Percentiles rank a stretch among this genome's conserved stretches.
Conservation (phyloP, 1,140 invertebrate species). For the Drosophila novamexicana region DNA sequence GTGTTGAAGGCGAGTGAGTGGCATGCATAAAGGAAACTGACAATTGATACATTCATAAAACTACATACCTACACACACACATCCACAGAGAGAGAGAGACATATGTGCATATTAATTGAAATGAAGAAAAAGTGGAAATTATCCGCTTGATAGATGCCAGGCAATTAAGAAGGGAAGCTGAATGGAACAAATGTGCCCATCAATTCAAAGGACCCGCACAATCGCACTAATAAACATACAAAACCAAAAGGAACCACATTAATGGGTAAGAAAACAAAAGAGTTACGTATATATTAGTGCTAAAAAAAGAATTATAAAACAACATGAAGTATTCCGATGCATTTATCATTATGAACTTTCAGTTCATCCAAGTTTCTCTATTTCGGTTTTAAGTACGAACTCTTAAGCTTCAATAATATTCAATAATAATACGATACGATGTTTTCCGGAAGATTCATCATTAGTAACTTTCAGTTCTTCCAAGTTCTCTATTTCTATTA, state of each 20-base stretch:
- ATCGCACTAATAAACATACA: slow-evolving; percentile 5
- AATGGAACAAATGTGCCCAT: slow-evolving; percentile 6
- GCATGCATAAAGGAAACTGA: slow-evolving; percentile 50
- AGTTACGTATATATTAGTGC: neutral
- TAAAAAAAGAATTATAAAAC: no score
- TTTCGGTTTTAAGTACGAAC: no score
- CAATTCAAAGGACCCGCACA: slow-evolving; percentile 21
- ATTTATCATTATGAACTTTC: no score
- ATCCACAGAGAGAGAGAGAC: neutral
- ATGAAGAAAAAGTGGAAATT: slow-evolving; percentile 22
- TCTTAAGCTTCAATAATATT: no score
- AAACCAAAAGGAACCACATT: slow-evolving; percentile 2
- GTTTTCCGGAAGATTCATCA: no score
- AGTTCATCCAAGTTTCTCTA: no score
- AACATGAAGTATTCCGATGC: no score
- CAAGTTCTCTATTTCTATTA: no score
- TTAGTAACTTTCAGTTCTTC: no score
- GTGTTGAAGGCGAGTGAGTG: slow-evolving; percentile 46
- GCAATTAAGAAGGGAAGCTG: slow-evolving; percentile 23
- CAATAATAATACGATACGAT: no score
- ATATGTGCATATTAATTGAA: slow-evolving; percentile 9
- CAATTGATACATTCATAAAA: slow-evolving; percentile 42
- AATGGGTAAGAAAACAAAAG: neutral
- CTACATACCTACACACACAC: neutral
- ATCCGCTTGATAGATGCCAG: slow-evolving; percentile 38